Conservation (phyloP, 2,888 invertebrate species). For the Nephrotoma flavescens region DNA sequence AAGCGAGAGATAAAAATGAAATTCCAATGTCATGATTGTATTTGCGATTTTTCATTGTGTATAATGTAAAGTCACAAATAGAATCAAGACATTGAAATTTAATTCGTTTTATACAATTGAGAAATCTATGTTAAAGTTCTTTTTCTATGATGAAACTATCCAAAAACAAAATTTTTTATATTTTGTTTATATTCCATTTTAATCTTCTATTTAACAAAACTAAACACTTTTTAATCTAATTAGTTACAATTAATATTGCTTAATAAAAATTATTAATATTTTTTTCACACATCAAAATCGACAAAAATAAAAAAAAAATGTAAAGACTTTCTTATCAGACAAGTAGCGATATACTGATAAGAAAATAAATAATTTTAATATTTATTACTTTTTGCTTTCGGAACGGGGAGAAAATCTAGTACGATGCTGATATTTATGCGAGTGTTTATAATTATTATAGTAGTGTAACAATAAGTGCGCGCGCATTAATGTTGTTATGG, state of each 20-base stretch:
- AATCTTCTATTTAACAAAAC: background rate
- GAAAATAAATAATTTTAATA: background rate
- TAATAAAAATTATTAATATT: background rate
- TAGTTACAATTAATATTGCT: background rate
- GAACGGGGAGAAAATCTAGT: background rate
- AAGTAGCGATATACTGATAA: background rate
- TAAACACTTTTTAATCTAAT: background rate
- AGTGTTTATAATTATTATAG: background rate
- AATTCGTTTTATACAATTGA: no score
- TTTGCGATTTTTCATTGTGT: no score
- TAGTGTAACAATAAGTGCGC: background rate
- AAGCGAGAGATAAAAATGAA: no score
- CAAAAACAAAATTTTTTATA: background rate
- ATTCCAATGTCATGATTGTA: no score
- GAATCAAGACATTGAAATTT: no score
- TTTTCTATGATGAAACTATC: no score
- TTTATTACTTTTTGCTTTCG: background rate
- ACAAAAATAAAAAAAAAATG: background rate
- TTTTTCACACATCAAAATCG: background rate
- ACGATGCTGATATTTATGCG: background rate
- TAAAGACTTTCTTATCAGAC: background rate
- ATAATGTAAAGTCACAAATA: no score
- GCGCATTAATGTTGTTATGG: background rate
- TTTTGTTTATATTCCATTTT: background rate
- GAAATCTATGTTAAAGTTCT: no score